Conservation (phyloP, 1,140 invertebrate genomes). For the Notospermus geniculatus region DNA sequence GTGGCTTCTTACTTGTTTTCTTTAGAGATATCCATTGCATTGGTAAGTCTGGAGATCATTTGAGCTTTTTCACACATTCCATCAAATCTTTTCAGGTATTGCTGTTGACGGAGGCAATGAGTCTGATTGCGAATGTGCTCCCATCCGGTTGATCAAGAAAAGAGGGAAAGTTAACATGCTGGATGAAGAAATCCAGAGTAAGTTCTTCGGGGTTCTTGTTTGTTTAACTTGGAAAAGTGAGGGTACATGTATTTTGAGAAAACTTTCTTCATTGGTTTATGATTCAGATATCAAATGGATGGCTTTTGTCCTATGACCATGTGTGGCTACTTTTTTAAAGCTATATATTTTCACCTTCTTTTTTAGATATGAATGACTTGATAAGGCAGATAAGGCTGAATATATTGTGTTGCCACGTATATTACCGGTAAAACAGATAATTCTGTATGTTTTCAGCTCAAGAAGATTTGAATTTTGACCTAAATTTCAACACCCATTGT, state of each 20-base stretch:
- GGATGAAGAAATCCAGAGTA: conserved; percentile 80
- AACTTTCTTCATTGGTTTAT: no score
- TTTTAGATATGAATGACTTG: no score
- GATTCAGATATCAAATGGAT: no score
- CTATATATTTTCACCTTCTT: no score
- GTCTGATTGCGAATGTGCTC: conserved; percentile 62
- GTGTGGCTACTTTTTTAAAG: no score
- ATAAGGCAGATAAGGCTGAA: no score
- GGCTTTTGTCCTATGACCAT: no score
- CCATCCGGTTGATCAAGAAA: conserved; percentile 84
- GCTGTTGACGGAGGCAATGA: conserved; percentile 74
- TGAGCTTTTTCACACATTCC: no score
- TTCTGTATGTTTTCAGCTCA: conserved; percentile 38
- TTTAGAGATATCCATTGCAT: no score
- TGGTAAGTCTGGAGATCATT: no score
- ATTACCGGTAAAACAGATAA: background rate
- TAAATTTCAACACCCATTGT: conserved; percentile 74
- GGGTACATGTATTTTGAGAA: no score
- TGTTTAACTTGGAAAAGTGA: background rate
- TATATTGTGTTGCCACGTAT: background rate
- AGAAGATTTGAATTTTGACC: conserved; percentile 67
- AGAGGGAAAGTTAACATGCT: conserved; percentile 91
- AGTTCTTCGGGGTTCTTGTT: conserved; percentile 44
- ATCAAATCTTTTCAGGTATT: conserved; percentile 65
- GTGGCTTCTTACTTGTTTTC: no score